These are phyloP conservation scores for Lepus oiostolus DNA, from an alignment of 2,797 vertebrate species.

Conservation along the genomic window DNA sequence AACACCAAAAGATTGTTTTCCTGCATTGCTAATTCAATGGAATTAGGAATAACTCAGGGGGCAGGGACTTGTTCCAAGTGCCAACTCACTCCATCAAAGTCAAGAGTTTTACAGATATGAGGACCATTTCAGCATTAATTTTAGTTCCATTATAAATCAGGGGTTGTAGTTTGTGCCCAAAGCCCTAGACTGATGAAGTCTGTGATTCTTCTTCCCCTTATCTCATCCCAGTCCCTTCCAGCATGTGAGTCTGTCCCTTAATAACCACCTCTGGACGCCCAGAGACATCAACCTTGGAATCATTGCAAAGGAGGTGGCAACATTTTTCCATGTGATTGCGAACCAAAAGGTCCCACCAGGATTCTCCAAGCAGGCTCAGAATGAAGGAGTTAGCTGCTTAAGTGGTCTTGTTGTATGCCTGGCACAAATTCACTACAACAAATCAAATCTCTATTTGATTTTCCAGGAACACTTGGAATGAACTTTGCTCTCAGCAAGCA, in stretches of 20 bases:
- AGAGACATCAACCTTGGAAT: background rate
- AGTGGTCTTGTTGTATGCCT: background rate
- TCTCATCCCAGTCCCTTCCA: background rate
- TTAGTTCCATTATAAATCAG: background rate
- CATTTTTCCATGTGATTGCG: background rate
- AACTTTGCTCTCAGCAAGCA: background rate
- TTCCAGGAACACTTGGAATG: background rate
- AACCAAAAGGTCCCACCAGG: background rate
- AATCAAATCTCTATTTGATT: conserved; percentile 51
- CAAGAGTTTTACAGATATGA: background rate
- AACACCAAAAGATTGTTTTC: background rate
- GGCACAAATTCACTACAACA: background rate
- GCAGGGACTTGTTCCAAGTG: background rate
- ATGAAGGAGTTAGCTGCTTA: background rate
- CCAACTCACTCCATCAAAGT: background rate
- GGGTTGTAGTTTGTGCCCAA: background rate
- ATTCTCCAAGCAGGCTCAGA: background rate
- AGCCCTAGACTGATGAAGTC: background rate
- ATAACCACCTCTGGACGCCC: background rate
- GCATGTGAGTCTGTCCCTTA: background rate
- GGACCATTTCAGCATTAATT: background rate
- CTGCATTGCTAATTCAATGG: background rate
- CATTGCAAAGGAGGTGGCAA: background rate
- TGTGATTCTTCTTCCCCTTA: background rate
- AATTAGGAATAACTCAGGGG: background rate